Base-by-base conservation (phyloP, 2,888 invertebrate genomes). In the Timema cristinae region DNA sequence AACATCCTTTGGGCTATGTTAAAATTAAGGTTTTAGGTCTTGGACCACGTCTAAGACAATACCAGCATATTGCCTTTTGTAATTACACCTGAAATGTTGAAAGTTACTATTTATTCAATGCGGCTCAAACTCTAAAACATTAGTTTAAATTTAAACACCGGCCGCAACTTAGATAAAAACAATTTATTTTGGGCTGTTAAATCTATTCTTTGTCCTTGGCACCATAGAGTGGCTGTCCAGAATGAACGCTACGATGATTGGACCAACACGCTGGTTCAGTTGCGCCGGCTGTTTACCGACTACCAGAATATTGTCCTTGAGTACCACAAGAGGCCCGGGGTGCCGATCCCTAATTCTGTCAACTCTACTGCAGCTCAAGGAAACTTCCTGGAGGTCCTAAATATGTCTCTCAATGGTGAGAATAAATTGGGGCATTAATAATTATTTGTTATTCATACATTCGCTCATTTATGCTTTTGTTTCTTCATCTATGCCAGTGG, bases 161-260 rank as follows among this genome's bases (percentile, higher is more conserved):
- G 4, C 32, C 4, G 4, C 1, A 32, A 32, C 32, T 32, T 54
- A 13, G 2, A 54, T 54, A 54, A 54, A 54, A 54, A 54, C n/a
- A 54, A n/a, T n/a, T n/a, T n/a, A n/a, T n/a, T n/a, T n/a, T n/a
- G n/a, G n/a, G n/a, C n/a, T 54, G 11, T 13, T 13, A 32, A 66
- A 66, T 32, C 47, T 70, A 52, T 61, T n/a, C 50, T 63, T 66
- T 56, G 10, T 51, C 63, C 47, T 79, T 82, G 32, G 32, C 32
- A 32, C 32, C 32, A 32, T 77, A 92, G 97, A 78, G 96, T 99
- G 68, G 95, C 97, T 0, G 93, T 98, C 59, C 98, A 99, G 84
- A 99, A 99, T 84, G 99, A 99, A 82, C 89, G 96, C 71, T 98
- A 94, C 80, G 98, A 98, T 80, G 98, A 99, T 82, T 99, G 99